Evolutionary conservation across 2,113 vertebrate species (phyloP).

Genomic region (Phrynosoma blainvillii): DNA sequence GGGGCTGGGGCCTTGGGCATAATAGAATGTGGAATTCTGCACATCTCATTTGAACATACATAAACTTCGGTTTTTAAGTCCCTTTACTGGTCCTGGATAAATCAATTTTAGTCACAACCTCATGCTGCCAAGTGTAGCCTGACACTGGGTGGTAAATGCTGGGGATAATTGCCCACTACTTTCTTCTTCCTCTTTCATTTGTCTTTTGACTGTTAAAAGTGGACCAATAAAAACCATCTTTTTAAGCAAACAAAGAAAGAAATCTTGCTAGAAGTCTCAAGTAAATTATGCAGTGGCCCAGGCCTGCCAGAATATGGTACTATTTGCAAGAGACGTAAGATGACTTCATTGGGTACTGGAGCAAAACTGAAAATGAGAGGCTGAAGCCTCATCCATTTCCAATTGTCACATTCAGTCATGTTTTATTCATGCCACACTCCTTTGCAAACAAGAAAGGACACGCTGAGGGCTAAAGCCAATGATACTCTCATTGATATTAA

Average conservation of each 20-base stretch:
- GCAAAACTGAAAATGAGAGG: not conserved
- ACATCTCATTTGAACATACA: not conserved
- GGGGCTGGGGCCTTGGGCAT: not conserved
- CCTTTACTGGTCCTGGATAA: not conserved
- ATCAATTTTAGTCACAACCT: not conserved
- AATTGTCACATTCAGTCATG: constrained; percentile 5
- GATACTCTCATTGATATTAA: not conserved
- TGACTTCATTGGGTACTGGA: not conserved
- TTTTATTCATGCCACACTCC: not conserved
- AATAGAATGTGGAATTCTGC: not conserved
- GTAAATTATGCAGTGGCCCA: not conserved
- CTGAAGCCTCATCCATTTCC: constrained; percentile 3
- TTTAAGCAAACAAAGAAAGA: not conserved
- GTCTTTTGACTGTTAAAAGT: not conserved
- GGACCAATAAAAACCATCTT: not conserved
- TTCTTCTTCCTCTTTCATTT: not conserved
- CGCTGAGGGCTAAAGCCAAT: constrained; percentile 3
- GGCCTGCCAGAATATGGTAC: not conserved
- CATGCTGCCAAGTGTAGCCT: not conserved
- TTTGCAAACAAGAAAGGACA: not conserved
- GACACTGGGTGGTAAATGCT: not conserved
- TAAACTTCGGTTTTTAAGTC: not conserved
- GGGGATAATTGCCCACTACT: not conserved
- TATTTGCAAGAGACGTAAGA: not conserved
- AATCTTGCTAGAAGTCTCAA: not conserved